These are phyloP conservation scores for Megaleporinus macrocephalus DNA, from an alignment of 2,113 vertebrate species.

Conservation along the genomic window DNA sequence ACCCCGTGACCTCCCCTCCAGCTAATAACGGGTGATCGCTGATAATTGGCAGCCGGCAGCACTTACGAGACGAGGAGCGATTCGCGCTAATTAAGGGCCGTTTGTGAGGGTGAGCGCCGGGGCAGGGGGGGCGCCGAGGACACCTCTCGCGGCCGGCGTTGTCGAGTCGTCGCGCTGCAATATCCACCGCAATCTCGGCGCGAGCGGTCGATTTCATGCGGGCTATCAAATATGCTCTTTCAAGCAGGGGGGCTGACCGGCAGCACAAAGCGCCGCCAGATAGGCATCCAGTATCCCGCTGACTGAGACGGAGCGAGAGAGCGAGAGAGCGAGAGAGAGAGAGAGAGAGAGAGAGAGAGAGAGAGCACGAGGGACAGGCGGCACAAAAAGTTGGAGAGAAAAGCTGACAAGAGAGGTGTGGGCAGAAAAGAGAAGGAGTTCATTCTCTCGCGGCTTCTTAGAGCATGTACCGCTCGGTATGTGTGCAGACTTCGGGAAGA, in stretches of 20 bases:
- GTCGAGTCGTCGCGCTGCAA: no score
- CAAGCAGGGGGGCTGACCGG: background rate
- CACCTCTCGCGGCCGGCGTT: background rate
- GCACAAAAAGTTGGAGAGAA: slow-evolving; percentile 6
- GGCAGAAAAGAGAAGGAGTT: background rate
- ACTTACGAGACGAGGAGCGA: slow-evolving; percentile 67
- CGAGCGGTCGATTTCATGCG: background rate
- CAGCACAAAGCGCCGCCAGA: slow-evolving; percentile 9
- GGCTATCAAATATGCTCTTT: slow-evolving; percentile 44
- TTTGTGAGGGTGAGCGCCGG: slow-evolving; percentile 44
- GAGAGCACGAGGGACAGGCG: no score
- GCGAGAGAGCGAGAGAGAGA: background rate
- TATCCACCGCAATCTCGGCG: background rate
- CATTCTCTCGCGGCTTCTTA: background rate
- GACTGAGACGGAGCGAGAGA: background rate
- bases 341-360: no score
- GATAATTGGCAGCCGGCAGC: slow-evolving; percentile 72
- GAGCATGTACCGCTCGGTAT: background rate
- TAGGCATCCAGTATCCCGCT: background rate
- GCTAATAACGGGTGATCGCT: slow-evolving; percentile 66
- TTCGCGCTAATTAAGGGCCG: slow-evolving; percentile 71
- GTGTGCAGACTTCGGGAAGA: background rate
- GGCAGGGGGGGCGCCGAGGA: slow-evolving; percentile 31
- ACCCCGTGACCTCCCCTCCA: slow-evolving; percentile 61
- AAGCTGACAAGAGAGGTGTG: slow-evolving; percentile 6